Conservation (phyloP, 2,888 invertebrate species). For the Aspidiotus rigidus region DNA sequence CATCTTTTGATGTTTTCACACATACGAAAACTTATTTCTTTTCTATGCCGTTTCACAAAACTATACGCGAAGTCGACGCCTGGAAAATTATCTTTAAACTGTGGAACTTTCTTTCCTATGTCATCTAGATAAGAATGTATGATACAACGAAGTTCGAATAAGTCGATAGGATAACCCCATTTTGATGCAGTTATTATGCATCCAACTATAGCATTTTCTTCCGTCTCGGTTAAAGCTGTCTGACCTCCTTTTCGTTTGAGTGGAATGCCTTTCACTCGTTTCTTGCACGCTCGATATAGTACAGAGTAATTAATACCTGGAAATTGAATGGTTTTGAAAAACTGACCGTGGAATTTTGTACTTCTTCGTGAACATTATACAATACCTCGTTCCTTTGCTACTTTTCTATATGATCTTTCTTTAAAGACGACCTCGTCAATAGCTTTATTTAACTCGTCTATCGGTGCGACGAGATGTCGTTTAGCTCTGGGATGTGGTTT, state of each 20-base stretch:
- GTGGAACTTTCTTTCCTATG: constrained; percentile 32
- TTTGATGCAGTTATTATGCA: neutral
- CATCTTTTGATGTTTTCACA: constrained; percentile 23
- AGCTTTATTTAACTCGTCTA: neutral
- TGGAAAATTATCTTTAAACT: constrained; percentile 37
- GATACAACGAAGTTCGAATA: neutral
- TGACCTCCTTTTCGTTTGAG: neutral
- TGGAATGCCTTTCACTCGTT: neutral
- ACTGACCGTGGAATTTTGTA: neutral
- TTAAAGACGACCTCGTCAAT: neutral
- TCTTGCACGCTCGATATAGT: neutral
- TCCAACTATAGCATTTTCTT: neutral
- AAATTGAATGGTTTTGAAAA: neutral
- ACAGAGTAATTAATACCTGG: neutral
- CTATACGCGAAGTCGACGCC: constrained; percentile 12
- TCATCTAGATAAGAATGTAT: constrained; percentile 34
- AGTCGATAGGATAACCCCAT: neutral
- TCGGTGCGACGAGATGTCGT: neutral
- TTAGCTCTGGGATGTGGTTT: neutral
- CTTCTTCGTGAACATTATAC: neutral
- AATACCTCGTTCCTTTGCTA: neutral
- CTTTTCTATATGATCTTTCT: neutral
- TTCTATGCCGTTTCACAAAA: constrained; percentile 19
- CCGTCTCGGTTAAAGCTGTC: neutral
- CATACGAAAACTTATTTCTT: constrained; percentile 11